phyloP scores from a whole-genome alignment of 1,140 invertebrate genomes.

The Dreissena polymorpha region DNA sequence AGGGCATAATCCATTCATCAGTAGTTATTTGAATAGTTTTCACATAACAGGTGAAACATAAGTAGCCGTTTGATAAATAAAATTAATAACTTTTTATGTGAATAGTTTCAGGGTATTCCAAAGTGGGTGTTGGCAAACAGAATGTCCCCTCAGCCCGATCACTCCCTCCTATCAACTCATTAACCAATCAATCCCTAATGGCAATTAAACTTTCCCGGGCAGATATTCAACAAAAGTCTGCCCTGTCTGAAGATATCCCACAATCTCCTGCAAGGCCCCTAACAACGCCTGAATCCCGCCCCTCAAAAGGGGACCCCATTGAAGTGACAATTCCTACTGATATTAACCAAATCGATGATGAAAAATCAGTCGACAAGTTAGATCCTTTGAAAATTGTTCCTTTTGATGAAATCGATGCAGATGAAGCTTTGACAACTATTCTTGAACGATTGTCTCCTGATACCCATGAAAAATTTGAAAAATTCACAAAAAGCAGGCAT shows the following conservation, averaged over 20 bases:
- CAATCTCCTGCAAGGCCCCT: not conserved
- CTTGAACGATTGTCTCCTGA: too few species aligned
- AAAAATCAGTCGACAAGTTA: too few species aligned
- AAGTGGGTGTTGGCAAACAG: slow-evolving; percentile 5
- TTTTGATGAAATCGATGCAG: not conserved
- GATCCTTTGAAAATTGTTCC: not conserved
- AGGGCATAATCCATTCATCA: too few species aligned
- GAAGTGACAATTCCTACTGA: not conserved
- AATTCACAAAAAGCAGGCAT: too few species aligned
- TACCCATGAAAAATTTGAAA: too few species aligned
- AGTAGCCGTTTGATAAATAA: too few species aligned
- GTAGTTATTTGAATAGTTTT: too few species aligned
- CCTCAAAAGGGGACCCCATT: not conserved
- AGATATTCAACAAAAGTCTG: not conserved
- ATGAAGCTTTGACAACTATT: too few species aligned
- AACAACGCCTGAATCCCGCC: not conserved
- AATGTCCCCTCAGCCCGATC: not conserved
- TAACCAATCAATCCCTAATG: not conserved
- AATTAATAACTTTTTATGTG: too few species aligned
- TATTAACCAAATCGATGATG: not conserved
- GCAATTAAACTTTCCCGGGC: not conserved
- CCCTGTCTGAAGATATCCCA: not conserved
- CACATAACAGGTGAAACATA: too few species aligned
- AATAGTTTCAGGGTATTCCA: not conserved
- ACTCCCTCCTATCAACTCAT: not conserved